Evolutionary conservation across 1,140 invertebrate genomes (phyloP), one percentile per base, ranked within the genome.

Genomic region (Monochamus saltuarius): DNA sequence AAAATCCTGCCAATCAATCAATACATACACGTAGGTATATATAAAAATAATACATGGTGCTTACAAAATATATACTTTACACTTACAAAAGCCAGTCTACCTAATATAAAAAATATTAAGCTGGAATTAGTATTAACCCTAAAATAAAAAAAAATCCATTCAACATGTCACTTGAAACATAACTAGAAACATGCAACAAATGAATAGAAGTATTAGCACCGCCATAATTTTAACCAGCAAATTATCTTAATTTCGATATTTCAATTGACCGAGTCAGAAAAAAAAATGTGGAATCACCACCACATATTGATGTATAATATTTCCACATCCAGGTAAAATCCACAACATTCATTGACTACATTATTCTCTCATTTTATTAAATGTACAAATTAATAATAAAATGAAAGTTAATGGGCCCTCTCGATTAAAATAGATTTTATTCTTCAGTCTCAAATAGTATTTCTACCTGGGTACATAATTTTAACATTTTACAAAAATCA

Each of bases 111-210:
- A 19, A 11, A 47, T 10, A 14, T 19, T 47, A 29, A 47, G n/a
- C 45, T 47, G n/a, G 45, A 47, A 11, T 47, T 47, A 11, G 22
- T 19, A 4, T 16, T 47, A 19, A 13, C 11, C 14, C 17, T 13
- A 14, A 19, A 13, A 16, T 17, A 0, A 29, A 29, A n/a, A n/a
- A n/a, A 14, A 14, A 47, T 19, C 4, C 17, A 14, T 47, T 4
- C 11, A n/a, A 16, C 45, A 47, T 47, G 17, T 13, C 4, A 47
- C 17, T 3, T 57, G 58, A 61, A 66, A 66, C 61, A 64, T 66
- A 66, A 66, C 65, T 64, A 66, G 65, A 60, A 66, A 66, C 57
- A 66, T 59, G 61, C 61, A 58, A 58, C 56, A 66, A 66, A 61
- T 62, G 37, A 56, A 63, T 61, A 57, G 64, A 50, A 52, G 49